A percentile compares a stretch with the other conserved stretches of the same genome.
These are phyloP conservation scores for Oreonectes daqikongensis DNA, from an alignment of 2,797 vertebrate genomes.

Conservation along the genomic window DNA sequence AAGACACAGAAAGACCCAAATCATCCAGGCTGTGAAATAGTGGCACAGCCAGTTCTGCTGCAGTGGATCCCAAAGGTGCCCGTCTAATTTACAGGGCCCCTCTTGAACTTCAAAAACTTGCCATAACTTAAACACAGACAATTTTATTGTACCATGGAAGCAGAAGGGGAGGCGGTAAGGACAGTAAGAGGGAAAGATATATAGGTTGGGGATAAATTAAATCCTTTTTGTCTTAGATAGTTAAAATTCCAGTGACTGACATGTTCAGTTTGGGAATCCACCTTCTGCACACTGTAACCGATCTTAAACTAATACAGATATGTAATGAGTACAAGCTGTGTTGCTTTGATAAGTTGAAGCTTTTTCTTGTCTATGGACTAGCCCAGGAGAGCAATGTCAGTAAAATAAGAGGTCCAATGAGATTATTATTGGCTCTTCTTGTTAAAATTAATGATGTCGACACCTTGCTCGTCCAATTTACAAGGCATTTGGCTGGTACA, in stretches of 20 bases:
- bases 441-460: slow-evolving; percentile 73
- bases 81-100: slow-evolving; percentile 92
- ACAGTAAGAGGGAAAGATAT: slow-evolving; percentile 72
- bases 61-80: slow-evolving; percentile 85
- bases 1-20: slow-evolving; percentile 86
- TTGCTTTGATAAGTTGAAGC: slow-evolving; percentile 47
- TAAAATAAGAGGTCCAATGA: slow-evolving; percentile 56
- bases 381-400: slow-evolving; percentile 34
- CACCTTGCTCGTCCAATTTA: slow-evolving; percentile 64
- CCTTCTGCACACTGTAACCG: slow-evolving; percentile 47
- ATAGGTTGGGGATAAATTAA: slow-evolving; percentile 71
- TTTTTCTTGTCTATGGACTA: slow-evolving; percentile 31
- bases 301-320: slow-evolving; percentile 62
- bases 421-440: slow-evolving; percentile 57
- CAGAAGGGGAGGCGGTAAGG: slow-evolving; percentile 45
- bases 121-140: slow-evolving; percentile 90
- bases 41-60: slow-evolving; percentile 62
- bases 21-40: slow-evolving; percentile 87
- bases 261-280: slow-evolving; percentile 48
- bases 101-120: slow-evolving; percentile 90
- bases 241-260: slow-evolving; percentile 71
- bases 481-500: slow-evolving; percentile 63
- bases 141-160: slow-evolving; percentile 88
- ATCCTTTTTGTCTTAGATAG: slow-evolving; percentile 75
- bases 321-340: slow-evolving; percentile 61